phyloP scores from a whole-genome alignment of 2,888 invertebrate genomes.

The Ophion slaviceki region DNA sequence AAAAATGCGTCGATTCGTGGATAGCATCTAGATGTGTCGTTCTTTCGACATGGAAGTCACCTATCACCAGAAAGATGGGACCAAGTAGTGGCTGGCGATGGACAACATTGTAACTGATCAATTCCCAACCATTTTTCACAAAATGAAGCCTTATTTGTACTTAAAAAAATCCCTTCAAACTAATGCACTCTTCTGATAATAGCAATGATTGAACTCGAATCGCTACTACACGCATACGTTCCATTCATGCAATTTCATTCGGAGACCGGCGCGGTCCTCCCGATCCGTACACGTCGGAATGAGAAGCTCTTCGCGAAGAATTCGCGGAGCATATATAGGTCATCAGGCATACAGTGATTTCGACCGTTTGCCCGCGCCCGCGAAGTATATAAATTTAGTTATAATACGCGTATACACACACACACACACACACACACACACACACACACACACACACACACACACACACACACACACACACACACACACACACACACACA shows the following conservation, averaged over 20 bases:
- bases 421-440: too few species aligned
- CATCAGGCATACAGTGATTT: constrained; percentile 45
- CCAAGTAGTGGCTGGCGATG: too few species aligned
- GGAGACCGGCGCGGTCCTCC: not conserved
- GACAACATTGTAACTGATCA: too few species aligned
- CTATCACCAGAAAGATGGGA: too few species aligned
- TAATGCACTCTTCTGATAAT: not conserved
- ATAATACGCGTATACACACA: constrained; percentile 31
- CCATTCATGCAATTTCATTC: constrained; percentile 13
- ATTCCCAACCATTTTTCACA: too few species aligned
- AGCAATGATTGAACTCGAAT: not conserved
- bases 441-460: too few species aligned
- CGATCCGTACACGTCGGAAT: not conserved
- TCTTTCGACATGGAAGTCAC: too few species aligned
- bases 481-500: not conserved
- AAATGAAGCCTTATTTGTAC: too few species aligned
- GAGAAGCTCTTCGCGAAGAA: constrained; percentile 2
- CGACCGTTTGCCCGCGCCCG: constrained; percentile 13
- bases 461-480: too few species aligned
- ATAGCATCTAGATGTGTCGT: too few species aligned
- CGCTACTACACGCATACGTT: not conserved
- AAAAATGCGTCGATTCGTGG: too few species aligned
- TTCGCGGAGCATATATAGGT: constrained; percentile 16
- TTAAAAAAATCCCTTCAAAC: too few species aligned
- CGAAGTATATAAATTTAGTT: constrained; percentile 49